Base-by-base conservation (phyloP, 1,140 invertebrate species). In the Sitodiplosis mosellana region DNA sequence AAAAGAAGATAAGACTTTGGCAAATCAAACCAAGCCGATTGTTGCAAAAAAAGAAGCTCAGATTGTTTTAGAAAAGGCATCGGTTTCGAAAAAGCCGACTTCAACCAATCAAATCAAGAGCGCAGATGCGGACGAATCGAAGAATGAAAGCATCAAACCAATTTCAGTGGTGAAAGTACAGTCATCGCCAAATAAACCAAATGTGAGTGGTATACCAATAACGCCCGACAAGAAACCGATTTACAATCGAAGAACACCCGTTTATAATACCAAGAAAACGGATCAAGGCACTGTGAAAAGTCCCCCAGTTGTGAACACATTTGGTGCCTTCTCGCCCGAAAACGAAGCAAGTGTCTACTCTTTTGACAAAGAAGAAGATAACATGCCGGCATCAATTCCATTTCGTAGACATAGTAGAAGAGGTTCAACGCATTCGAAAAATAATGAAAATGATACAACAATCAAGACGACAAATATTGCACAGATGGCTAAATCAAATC, bases 291-390 rank as follows among this genome's bases (percentile, higher is more conserved):
- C 59, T 14, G 3, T 34, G 18, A 50, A 52, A 22, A 15, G 15
- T n/a, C 48, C 42, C 48, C 49, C 52, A 52, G 40, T 42, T 46
- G 37, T 48, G 45, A 45, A 33, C 19, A 18, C 33, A 46, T 52
- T 51, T 49, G 50, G 47, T 50, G 77, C 78, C 2, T 80, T 80
- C 59, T 79, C 77, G 1, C 74, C 74, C 0, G 74, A 77, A 51
- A 79, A 80, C 54, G 78, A 81, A 54, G 77, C 75, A 36, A 79
- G 77, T 53, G 76, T 80, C 27, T 81, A 81, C 55, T 78, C 78
- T 1, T 81, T 81, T 59, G 76, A 78, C 49, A 75, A 74, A 48
- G 75, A 78, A 50, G 72, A 71, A 34, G 75, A 74, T 12, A 72
- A 71, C 50, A 75, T 72, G 1, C 76, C 74, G 12, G 68, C 61